Conservation (phyloP, 2,113 vertebrate genomes). For the Microcebus murinus region DNA sequence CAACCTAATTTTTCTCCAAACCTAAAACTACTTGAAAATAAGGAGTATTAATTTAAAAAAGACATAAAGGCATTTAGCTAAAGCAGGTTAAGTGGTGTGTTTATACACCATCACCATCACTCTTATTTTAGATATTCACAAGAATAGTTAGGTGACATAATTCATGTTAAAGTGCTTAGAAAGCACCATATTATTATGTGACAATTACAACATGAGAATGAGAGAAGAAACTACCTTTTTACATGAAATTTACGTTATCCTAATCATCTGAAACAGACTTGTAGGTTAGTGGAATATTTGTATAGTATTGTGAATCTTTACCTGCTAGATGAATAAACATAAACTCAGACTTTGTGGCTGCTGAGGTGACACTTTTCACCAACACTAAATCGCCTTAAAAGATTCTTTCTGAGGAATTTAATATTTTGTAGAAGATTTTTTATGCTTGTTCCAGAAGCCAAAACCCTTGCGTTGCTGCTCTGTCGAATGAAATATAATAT, state of each 20-base stretch:
- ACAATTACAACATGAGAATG: not conserved
- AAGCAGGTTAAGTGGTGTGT: conserved; percentile 1
- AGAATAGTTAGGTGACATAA: conserved; percentile 15
- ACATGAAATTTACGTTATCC: conserved; percentile 19
- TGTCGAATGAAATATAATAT: conserved; percentile 71
- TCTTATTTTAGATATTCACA: conserved; percentile 6
- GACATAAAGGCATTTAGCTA: not conserved
- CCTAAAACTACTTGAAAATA: conserved; percentile 25
- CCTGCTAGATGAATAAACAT: conserved; percentile 56
- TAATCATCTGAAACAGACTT: not conserved
- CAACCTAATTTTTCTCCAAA: conserved; percentile 33
- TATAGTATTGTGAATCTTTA: conserved; percentile 33
- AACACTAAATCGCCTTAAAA: conserved; percentile 47
- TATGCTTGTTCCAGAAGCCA: conserved; percentile 65
- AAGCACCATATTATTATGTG: not conserved
- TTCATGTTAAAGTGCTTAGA: not conserved
- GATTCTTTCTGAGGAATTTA: conserved; percentile 61
- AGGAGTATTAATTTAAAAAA: conserved; percentile 13
- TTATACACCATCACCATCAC: not conserved
- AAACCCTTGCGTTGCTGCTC: conserved; percentile 4
- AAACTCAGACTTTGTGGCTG: conserved; percentile 64
- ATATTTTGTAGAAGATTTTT: conserved; percentile 65
- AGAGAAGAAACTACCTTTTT: not conserved
- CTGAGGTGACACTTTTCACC: conserved; percentile 54
- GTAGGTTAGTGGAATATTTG: conserved; percentile 31